Base-by-base conservation (phyloP, 2,888 invertebrate species). In the Rhingia rostrata region DNA sequence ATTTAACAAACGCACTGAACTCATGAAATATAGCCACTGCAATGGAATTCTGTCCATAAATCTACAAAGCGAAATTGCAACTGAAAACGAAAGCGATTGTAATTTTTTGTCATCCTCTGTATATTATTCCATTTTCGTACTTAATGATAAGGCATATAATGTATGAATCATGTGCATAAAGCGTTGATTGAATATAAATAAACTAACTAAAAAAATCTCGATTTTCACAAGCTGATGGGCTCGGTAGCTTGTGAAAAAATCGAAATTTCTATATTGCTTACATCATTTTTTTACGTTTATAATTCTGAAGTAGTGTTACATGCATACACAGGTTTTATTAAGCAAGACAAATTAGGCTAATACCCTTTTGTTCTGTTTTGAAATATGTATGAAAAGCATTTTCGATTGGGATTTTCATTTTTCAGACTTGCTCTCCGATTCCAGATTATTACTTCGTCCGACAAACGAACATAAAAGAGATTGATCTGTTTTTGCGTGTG, bases 51-150 rank as follows among this genome's bases (percentile, higher is more conserved):
- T 56, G 64, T 49, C 22, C 56, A 67, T 51, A 41, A 61, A 37
- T 37, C 56, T n/a, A 58, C 35, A 75, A 30, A 58, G 67, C 39
- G 41, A 83, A 58, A 63, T 53, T 67, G 58, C 63, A 78, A 78
- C 78, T 69, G 78, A 83, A 83, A 83, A 73, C 67, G 78, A 83
- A 83, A 83, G 72, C 73, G 66, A 54, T 67, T 22, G 22, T 22
- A 22, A 22, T 22, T 22, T 22, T 1, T 22, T 22, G 22, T 22
- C 22, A 56, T 56, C 56, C 22, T 22, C 22, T 22, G 22, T 22
- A 22, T 2, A 22, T 22, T 22, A 56, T 47, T 70, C 60, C 61
- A 61, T 61, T 61, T 61, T 61, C n/a, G 72, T 61, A 49, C 41
- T n/a, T 70, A 37, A 69, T 70, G 72, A 72, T 72, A 72, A 72